A percentile compares a stretch with the other conserved stretches of the same genome.
Evolutionary conservation across 2,888 invertebrate genomes (phyloP).

Genomic region (Latrodectus hesperus): DNA sequence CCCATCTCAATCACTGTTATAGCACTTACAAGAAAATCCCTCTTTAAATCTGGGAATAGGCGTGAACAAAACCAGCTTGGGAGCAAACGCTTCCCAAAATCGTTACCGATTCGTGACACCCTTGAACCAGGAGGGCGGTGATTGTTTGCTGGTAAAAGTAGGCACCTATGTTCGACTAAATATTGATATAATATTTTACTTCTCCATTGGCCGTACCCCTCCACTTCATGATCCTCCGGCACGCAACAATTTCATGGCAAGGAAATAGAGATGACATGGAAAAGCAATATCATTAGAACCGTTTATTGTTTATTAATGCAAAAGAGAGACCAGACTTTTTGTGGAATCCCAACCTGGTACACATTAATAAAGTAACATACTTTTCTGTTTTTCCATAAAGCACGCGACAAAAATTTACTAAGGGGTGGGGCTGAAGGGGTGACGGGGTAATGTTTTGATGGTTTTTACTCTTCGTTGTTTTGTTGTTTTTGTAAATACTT

Average conservation of each 20-base stretch:
- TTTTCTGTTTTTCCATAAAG: slow-evolving; percentile 42
- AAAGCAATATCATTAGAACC: slow-evolving; percentile 65
- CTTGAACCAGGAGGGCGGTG: slow-evolving; percentile 62
- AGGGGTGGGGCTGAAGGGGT: neutral
- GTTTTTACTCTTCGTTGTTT: slow-evolving; percentile 48
- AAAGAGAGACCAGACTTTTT: slow-evolving; percentile 45
- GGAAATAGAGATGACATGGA: slow-evolving; percentile 37
- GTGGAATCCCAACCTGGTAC: slow-evolving; percentile 58
- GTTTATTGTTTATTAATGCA: slow-evolving; percentile 68
- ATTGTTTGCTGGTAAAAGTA: slow-evolving; percentile 67
- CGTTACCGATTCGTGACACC: slow-evolving; percentile 59
- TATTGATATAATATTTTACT: slow-evolving; percentile 67
- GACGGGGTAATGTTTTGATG: slow-evolving; percentile 22
- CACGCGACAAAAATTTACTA: slow-evolving; percentile 45
- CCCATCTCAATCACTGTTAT: neutral
- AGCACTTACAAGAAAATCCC: slow-evolving; percentile 38
- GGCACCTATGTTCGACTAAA: slow-evolving; percentile 65
- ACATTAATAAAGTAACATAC: slow-evolving; percentile 53
- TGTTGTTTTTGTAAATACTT: slow-evolving; percentile 42
- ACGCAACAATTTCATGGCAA: slow-evolving; percentile 31
- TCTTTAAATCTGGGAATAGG: neutral
- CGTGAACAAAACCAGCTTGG: slow-evolving; percentile 7
- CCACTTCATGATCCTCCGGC: slow-evolving; percentile 39
- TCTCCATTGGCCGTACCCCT: neutral
- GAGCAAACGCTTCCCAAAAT: slow-evolving; percentile 18